Evolutionary conservation across 2,888 invertebrate genomes (phyloP), one percentile per base, ranked within the genome.

Genomic region (Carpatolechia fugitivella): DNA sequence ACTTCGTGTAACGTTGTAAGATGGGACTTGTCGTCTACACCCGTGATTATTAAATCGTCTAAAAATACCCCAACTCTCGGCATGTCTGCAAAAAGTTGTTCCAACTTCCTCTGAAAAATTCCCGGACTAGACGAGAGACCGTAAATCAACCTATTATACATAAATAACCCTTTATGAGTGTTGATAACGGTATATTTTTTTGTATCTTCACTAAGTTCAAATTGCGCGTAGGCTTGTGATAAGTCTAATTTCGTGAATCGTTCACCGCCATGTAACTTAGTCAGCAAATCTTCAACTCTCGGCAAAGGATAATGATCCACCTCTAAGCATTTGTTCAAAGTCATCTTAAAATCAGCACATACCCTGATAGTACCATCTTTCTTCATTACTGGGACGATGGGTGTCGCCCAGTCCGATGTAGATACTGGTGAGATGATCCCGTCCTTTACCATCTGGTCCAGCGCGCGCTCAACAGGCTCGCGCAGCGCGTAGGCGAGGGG

Each of bases 31-130:
- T 54, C 51, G 1, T 8, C 18, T 1, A 3, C 10, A 0, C 56
- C 56, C 7, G 51, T 51, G 18, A 56, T 47, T 7, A 54, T n/a
- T 14, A 57, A 24, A 7, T 54, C 57, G 18, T 57, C 57, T 10
- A 52, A 20, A 14, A 51, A 57, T 14, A 24, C n/a, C 7, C 38
- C 14, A 1, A 54, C 54, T 8, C 51, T 4, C 8, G 57, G 54
- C 8, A 57, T 54, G 10, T 40, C 54, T 1, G 24, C 11, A 3
- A 41, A 11, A 10, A 57, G 10, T 10, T 50, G 33, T 35, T 54
- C 52, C n/a, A 54, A 20, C 8, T 47, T 48, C 1, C 57, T 13
- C n/a, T 57, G 57, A 13, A 57, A 54, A 10, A 57, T 57, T 0
- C 20, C 20, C 5, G 54, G 48, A 6, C 31, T 33, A 1, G 57